Conservation (phyloP, 2,888 invertebrate genomes). For the Polydrusus tereticollis region DNA sequence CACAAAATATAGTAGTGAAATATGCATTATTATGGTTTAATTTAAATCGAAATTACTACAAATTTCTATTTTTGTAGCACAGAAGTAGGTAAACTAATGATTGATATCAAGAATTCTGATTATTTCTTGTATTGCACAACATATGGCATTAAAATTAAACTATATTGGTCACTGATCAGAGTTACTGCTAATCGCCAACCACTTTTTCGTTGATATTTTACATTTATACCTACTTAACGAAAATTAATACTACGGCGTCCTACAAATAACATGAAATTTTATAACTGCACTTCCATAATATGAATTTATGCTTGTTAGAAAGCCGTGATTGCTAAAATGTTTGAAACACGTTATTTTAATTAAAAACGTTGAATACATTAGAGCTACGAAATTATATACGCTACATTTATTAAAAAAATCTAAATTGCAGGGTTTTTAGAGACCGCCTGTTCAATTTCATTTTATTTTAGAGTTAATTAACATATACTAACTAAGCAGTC, state of each 20-base stretch:
- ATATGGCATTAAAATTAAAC: constrained; percentile 9
- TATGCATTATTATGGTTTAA: not conserved
- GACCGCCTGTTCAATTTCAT: constrained; percentile 8
- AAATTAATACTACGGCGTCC: not conserved
- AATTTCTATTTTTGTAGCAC: not conserved
- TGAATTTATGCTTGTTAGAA: constrained; percentile 3
- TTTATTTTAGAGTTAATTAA: constrained; percentile 6
- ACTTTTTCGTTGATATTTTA: constrained; percentile 1
- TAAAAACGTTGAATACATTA: constrained; percentile 15
- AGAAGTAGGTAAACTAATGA: constrained; percentile 10
- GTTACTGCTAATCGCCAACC: not conserved
- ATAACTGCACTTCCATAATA: constrained; percentile 18
- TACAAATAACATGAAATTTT: constrained; percentile 22
- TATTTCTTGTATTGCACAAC: constrained; percentile 18
- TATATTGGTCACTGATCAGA: not conserved
- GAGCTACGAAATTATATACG: constrained; percentile 14
- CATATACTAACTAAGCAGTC: too few relatives aligned
- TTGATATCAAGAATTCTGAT: constrained; percentile 8
- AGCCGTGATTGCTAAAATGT: constrained; percentile 13
- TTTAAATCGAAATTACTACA: not conserved
- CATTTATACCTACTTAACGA: constrained; percentile 3
- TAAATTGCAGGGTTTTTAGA: constrained; percentile 10
- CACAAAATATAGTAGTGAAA: too few relatives aligned
- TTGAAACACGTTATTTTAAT: constrained; percentile 21
- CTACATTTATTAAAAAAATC: constrained; percentile 15